Conservation (phyloP, 2,113 vertebrate species). For the Callipepla californica region DNA sequence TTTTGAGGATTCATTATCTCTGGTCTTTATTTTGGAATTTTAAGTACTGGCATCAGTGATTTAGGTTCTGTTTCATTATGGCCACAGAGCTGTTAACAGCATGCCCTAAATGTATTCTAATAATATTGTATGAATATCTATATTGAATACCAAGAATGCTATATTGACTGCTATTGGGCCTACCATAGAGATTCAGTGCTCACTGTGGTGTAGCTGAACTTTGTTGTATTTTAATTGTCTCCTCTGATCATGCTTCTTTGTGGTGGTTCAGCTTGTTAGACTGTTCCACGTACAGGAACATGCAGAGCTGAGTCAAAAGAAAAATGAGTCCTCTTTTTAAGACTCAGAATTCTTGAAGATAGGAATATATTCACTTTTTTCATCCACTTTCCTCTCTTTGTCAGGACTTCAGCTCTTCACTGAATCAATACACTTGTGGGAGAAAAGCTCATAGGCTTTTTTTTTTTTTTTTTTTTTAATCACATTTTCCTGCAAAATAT, state of each 20-base stretch:
- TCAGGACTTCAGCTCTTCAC: neutral
- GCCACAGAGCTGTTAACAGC: neutral
- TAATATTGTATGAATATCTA: neutral
- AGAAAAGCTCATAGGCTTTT: accelerated
- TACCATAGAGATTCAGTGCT: neutral
- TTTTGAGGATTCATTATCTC: neutral
- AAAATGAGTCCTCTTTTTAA: neutral
- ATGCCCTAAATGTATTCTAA: neutral
- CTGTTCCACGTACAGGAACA: neutral
- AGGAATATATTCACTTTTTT: neutral
- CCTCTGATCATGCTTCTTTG: neutral
- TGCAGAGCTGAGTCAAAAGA: neutral
- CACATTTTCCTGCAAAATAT: neutral
- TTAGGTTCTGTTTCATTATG: neutral
- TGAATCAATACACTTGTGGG: neutral
- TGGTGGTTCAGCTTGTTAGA: neutral
- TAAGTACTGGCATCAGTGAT: neutral
- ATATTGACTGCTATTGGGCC: neutral
- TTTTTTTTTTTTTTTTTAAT: neutral
- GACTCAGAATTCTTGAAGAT: neutral
- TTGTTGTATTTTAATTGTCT: conserved; percentile 25
- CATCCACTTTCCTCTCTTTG: neutral
- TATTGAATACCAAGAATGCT: neutral
- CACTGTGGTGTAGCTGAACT: neutral
- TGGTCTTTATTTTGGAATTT: neutral